Evolutionary conservation across 1,140 invertebrate genomes (phyloP).

Genomic region (Drosophila chauvacae): DNA sequence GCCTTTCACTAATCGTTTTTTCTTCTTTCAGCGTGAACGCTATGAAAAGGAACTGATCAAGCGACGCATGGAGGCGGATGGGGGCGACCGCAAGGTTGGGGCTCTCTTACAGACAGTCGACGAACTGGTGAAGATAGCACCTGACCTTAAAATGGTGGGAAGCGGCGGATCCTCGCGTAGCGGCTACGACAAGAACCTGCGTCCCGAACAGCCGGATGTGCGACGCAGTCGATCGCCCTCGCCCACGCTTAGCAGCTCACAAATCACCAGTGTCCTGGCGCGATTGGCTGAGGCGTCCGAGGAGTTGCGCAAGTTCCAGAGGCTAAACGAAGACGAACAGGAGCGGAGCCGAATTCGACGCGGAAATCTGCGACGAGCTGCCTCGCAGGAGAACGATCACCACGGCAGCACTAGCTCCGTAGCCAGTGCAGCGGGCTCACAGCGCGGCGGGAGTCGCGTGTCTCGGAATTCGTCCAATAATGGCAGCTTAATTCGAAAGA

Average conservation of each 20-base stretch:
- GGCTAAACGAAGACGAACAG: constrained; percentile 85
- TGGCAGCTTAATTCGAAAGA: constrained; percentile 89
- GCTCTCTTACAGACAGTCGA: constrained; percentile 91
- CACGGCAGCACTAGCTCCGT: constrained; percentile 78
- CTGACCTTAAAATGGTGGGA: constrained; percentile 86
- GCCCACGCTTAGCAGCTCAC: constrained; percentile 75
- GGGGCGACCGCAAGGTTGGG: constrained; percentile 80
- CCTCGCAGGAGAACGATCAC: constrained; percentile 85
- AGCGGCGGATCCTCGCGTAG: constrained; percentile 61
- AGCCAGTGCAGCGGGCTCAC: constrained; percentile 71
- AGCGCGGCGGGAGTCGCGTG: constrained; percentile 81
- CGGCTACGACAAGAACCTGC: constrained; percentile 57
- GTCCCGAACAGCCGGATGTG: constrained; percentile 76
- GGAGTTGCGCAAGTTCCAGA: constrained; percentile 85
- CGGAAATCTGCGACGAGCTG: constrained; percentile 84
- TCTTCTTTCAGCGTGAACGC: constrained; percentile 87
- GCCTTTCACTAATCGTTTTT: background rate
- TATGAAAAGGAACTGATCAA: constrained; percentile 93
- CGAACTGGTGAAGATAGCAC: constrained; percentile 89
- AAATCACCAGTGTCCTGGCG: constrained; percentile 75
- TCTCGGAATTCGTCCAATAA: constrained; percentile 84
- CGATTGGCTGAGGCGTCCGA: constrained; percentile 86
- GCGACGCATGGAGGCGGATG: constrained; percentile 85
- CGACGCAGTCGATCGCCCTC: constrained; percentile 80
- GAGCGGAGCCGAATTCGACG: constrained; percentile 85